Base-by-base conservation (phyloP, 2,888 invertebrate genomes). In the Parascotia fuliginaria region DNA sequence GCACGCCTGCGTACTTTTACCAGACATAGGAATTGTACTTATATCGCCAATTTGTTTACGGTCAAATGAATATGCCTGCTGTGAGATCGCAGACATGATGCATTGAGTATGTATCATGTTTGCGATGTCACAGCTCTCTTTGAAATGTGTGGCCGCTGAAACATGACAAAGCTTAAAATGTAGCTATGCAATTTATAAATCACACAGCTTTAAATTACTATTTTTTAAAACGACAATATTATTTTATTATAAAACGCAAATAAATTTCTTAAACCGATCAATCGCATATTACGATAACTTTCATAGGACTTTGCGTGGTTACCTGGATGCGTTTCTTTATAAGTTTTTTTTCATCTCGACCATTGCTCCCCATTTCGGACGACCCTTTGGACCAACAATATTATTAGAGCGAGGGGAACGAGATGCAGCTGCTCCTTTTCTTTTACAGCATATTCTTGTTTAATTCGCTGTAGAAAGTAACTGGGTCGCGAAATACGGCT, bases 361-460 rank as follows among this genome's bases (percentile, higher is more conserved):
- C 81, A 83, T 81, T 85, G 86, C 87, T 89, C 89, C 85, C 86
- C 78, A 79, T 81, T 83, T 83, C 75, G 78, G 84, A 81, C 83
- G 89, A 87, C 90, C 89, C 87, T 87, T 80, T 85, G 84, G 82
- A 69, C 79, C 83, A 83, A 90, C 88, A 89, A 89, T 89, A 81
- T n/a, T n/a, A 86, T 85, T 82, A 83, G 79, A 83, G 68, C 65
- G 83, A 85, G 88, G 87, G 89, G 87, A 82, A 73, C 79, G 67
- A 79, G 73, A 79, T 86, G 91, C 92, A 91, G 92, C 92, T 92
- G 92, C 87, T 89, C 85, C 83, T 87, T 85, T 87, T 81, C 82
- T 84, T 83, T 82, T 75, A 70, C 62, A 76, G 67, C 55, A 73
- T 73, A 79, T 80, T 80, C 70, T 79, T 83, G 66, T 77, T 75